Percentiles rank a stretch among this genome's conserved stretches.
Evolutionary conservation across 2,888 invertebrate species (phyloP).

Genomic region (Calliphora vomitoria): DNA sequence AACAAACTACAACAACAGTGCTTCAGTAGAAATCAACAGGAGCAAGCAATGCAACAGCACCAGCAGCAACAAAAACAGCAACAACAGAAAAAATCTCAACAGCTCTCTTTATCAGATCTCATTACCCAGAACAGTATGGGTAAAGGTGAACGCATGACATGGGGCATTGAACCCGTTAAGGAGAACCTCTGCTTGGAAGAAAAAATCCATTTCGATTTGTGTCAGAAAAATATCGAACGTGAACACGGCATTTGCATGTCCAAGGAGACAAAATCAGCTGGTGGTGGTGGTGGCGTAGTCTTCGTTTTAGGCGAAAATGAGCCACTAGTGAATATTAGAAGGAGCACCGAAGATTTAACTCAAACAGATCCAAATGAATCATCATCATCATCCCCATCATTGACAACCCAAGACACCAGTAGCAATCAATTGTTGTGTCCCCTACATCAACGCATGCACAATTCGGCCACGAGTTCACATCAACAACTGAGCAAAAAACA

Average conservation of each 20-base stretch:
- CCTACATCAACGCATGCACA: constrained; percentile 80
- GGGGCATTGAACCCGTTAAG: constrained; percentile 84
- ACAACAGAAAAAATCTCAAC: constrained; percentile 75
- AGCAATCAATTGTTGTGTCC: constrained; percentile 77
- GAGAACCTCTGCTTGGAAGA: constrained; percentile 83
- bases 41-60: constrained; percentile 58
- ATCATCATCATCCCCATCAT: constrained; percentile 26
- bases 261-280: constrained; percentile 71
- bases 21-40: constrained; percentile 32
- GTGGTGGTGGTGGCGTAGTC: constrained; percentile 85
- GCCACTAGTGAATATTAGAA: constrained; percentile 88
- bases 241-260: constrained; percentile 78
- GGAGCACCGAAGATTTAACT: constrained; percentile 83
- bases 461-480: constrained; percentile 57
- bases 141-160: constrained; percentile 82
- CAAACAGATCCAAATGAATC: constrained; percentile 61
- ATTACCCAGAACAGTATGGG: constrained; percentile 84
- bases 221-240: constrained; percentile 80
- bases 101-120: constrained; percentile 82
- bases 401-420: constrained; percentile 29
- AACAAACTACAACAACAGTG: constrained; percentile 51
- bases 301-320: constrained; percentile 91
- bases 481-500: constrained; percentile 77
- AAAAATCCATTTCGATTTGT: constrained; percentile 81
- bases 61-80: constrained; percentile 68